Conservation (phyloP, 2,888 invertebrate genomes). For the Drosophila trichaetosa region DNA sequence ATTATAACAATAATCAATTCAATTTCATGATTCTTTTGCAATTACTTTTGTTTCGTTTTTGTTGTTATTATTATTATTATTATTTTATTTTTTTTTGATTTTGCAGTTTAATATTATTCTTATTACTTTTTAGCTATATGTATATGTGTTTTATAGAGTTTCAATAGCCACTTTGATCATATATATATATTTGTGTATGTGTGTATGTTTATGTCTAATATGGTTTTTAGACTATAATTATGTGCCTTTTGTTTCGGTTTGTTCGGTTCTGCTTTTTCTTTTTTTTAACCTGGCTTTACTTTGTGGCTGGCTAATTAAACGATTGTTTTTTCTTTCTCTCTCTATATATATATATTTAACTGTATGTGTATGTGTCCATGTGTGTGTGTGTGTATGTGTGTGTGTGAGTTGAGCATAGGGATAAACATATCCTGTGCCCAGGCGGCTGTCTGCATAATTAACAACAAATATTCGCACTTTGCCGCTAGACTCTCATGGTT, state of each 20-base stretch:
- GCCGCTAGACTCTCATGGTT: slow-evolving; percentile 60
- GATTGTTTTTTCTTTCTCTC: slow-evolving; percentile 10
- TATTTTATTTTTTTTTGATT: neutral
- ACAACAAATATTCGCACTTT: slow-evolving; percentile 49
- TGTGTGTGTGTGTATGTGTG: slow-evolving; percentile 19
- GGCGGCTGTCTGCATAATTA: slow-evolving; percentile 36
- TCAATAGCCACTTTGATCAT: slow-evolving; percentile 49
- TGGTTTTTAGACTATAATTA: slow-evolving; percentile 35
- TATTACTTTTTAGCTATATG: slow-evolving; percentile 16
- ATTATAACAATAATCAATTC: slow-evolving; percentile 81
- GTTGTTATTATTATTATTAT: neutral
- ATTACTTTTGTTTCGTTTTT: slow-evolving; percentile 56
- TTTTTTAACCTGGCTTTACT: slow-evolving; percentile 32
- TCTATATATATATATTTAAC: neutral
- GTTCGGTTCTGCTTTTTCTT: slow-evolving; percentile 24
- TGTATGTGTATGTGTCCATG: slow-evolving; percentile 8
- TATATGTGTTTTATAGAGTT: slow-evolving; percentile 21
- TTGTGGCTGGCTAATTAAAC: slow-evolving; percentile 36
- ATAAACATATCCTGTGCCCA: slow-evolving; percentile 50
- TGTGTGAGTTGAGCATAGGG: slow-evolving; percentile 44
- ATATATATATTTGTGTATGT: slow-evolving; percentile 27
- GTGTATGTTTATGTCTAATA: slow-evolving; percentile 12
- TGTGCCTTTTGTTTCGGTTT: slow-evolving; percentile 40
- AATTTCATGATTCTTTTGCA: slow-evolving; percentile 70
- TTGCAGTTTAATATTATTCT: slow-evolving; percentile 1